Evolutionary conservation across 2,888 invertebrate species (phyloP).

Genomic region (Altica lythri): DNA sequence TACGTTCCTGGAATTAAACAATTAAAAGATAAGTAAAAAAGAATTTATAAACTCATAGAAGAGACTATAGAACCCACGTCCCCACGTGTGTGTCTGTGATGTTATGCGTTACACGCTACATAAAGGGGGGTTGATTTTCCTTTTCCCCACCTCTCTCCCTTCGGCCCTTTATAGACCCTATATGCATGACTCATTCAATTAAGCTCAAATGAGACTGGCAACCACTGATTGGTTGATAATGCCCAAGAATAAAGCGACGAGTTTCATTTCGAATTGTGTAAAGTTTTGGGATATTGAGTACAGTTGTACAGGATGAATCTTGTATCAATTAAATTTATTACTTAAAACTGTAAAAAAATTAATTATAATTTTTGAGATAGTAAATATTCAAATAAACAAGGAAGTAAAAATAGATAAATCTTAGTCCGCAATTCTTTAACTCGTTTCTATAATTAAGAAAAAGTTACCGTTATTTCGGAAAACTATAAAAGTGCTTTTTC

Average conservation of each 20-base stretch:
- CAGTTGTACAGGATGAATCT: no score
- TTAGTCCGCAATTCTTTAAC: no score
- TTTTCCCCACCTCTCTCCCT: neutral
- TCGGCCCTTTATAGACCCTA: slow-evolving; percentile 11
- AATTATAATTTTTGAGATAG: no score
- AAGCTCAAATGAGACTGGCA: slow-evolving; percentile 42
- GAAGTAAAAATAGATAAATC: no score
- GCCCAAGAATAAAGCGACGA: slow-evolving; percentile 44
- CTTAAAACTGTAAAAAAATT: no score
- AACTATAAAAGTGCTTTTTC: no score
- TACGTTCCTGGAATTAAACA: neutral
- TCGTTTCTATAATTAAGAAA: no score
- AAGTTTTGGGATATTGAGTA: no score
- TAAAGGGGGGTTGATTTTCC: slow-evolving; percentile 12
- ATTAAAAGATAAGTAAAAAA: slow-evolving; percentile 6
- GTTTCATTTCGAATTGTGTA: no score
- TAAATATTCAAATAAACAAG: no score
- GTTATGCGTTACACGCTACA: neutral
- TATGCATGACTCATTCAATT: slow-evolving; percentile 49
- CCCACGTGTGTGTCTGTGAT: slow-evolving; percentile 11
- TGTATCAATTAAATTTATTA: no score
- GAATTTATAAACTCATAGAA: slow-evolving; percentile 5
- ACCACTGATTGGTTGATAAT: slow-evolving; percentile 49
- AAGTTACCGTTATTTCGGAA: no score
- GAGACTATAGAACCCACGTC: slow-evolving; percentile 10